Conservation (phyloP, 2,888 invertebrate genomes). For the Epinotia demarniana region DNA sequence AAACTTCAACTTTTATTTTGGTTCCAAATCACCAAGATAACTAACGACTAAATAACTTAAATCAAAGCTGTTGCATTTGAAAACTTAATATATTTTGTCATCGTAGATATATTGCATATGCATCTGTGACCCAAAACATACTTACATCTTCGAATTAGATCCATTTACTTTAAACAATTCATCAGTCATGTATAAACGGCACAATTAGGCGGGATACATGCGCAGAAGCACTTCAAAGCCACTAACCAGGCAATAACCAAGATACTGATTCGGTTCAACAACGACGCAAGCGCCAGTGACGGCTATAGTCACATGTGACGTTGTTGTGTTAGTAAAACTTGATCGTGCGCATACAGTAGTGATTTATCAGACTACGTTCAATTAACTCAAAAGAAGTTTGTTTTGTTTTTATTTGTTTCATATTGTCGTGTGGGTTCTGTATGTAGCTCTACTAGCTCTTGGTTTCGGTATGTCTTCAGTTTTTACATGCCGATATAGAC, state of each 20-base stretch:
- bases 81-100: background rate
- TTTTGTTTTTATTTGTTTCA: slow-evolving; percentile 55
- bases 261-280: background rate
- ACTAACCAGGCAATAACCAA: slow-evolving; percentile 29
- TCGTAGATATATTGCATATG: background rate
- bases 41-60: background rate
- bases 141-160: slow-evolving; percentile 18
- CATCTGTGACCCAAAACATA: background rate
- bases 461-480: background rate
- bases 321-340: slow-evolving; percentile 58
- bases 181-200: slow-evolving; percentile 38
- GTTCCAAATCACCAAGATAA: background rate
- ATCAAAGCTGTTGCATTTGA: background rate
- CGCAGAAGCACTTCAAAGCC: slow-evolving; percentile 53
- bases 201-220: slow-evolving; percentile 44
- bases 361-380: slow-evolving; percentile 70
- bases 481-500: no score
- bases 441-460: slow-evolving; percentile 11
- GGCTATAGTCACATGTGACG: background rate
- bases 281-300: background rate
- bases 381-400: slow-evolving; percentile 70
- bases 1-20: background rate
- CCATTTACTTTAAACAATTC: slow-evolving; percentile 25
- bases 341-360: slow-evolving; percentile 64
- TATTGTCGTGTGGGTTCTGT: slow-evolving; percentile 44